Evolutionary conservation across 2,797 vertebrate species (phyloP).

Genomic region (Chaetophractus vellerosus): DNA sequence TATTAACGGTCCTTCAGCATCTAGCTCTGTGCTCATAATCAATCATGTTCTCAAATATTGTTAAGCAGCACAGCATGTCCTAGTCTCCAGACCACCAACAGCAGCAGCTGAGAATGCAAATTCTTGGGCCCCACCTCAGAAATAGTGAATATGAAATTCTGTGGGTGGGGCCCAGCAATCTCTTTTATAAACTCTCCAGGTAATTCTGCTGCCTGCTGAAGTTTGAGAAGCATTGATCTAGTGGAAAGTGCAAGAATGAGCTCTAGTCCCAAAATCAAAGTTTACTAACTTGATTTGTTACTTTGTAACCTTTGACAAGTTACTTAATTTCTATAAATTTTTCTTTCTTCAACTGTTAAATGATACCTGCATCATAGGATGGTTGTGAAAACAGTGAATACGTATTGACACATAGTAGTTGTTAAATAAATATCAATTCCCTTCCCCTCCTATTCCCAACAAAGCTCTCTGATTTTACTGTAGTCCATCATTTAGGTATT

Average conservation of each 20-base stretch:
- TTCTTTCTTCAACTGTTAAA: not conserved
- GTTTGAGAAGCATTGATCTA: not conserved
- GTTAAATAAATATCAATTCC: not conserved
- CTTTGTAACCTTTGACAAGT: constrained; percentile 2
- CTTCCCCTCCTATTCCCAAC: not conserved
- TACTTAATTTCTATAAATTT: not conserved
- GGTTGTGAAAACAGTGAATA: not conserved
- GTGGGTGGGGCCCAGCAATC: not conserved
- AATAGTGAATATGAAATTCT: not conserved
- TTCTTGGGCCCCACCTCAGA: not conserved
- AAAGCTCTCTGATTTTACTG: not conserved
- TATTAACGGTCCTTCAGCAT: not conserved
- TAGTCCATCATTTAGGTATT: not conserved
- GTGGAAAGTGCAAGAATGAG: not conserved
- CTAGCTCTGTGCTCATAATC: not conserved
- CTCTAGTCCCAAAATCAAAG: not conserved
- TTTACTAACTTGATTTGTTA: not conserved
- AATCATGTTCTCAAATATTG: not conserved
- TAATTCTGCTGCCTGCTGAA: not conserved
- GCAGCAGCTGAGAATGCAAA: not conserved
- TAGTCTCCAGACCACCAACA: not conserved
- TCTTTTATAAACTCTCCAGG: not conserved
- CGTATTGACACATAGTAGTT: not conserved
- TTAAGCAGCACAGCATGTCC: rapidly evolving
- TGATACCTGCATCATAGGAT: not conserved